Evolutionary conservation across 1,140 invertebrate species (phyloP).

Genomic region (Polypedilum pembai): DNA sequence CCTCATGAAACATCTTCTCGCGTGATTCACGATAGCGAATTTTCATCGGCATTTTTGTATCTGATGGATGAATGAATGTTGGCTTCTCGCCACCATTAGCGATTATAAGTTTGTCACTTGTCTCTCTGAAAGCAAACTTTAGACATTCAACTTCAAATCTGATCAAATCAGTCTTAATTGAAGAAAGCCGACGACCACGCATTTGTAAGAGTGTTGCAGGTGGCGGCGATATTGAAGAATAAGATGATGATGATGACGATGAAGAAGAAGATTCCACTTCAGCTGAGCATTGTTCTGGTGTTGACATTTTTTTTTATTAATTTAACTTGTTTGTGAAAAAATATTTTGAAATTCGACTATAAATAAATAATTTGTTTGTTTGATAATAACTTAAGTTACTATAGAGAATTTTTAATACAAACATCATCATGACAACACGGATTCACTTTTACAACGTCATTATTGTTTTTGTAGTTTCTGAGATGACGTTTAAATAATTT

Average conservation of each 20-base stretch:
- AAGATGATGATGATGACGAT: not conserved
- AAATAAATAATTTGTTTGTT: too few relatives aligned
- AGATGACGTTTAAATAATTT: too few relatives aligned
- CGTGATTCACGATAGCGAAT: slow-evolving; percentile 24
- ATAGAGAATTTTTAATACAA: too few relatives aligned
- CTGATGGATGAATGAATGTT: slow-evolving; percentile 10
- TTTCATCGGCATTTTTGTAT: slow-evolving; percentile 18
- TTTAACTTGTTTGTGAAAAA: not conserved
- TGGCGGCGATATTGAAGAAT: not conserved
- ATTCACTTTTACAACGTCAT: too few relatives aligned
- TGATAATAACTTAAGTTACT: too few relatives aligned
- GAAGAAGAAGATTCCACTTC: not conserved
- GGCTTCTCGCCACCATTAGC: not conserved
- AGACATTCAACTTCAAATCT: slow-evolving; percentile 22
- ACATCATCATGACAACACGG: too few relatives aligned
- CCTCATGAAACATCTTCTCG: slow-evolving; percentile 8
- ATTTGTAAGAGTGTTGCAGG: not conserved
- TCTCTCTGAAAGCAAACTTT: not conserved
- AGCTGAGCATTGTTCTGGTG: not conserved
- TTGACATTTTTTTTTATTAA: not conserved
- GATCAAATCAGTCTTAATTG: not conserved
- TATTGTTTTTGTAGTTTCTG: too few relatives aligned
- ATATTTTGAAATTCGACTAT: too few relatives aligned
- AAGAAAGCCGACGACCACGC: not conserved
- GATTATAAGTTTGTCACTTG: slow-evolving; percentile 5